Conservation (phyloP, 2,113 vertebrate species). For the Phaethon lepturus region DNA sequence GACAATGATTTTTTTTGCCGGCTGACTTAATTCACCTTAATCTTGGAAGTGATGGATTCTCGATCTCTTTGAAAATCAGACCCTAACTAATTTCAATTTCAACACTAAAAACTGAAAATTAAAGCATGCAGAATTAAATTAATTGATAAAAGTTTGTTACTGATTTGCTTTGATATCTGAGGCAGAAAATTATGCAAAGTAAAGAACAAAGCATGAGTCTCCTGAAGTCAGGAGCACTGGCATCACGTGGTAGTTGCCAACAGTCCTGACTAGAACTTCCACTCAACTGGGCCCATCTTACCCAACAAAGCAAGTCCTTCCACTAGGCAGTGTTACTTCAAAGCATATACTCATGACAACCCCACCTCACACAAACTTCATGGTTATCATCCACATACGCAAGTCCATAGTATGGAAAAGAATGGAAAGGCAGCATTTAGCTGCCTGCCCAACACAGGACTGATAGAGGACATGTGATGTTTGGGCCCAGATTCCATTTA, state of each 20-base stretch:
- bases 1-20: neutral
- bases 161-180: no score
- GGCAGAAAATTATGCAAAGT: no score
- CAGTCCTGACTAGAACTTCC: neutral
- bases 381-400: fast-evolving
- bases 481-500: neutral
- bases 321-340: neutral
- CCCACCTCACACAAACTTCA: neutral
- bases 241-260: neutral
- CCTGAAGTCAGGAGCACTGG: neutral
- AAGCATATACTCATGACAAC: neutral
- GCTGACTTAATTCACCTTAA: neutral
- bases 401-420: neutral
- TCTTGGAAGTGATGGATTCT: neutral
- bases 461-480: neutral
- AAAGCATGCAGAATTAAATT: neutral
- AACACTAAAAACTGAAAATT: neutral
- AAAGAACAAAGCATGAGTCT: neutral
- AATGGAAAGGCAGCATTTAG: neutral
- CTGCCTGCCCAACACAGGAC: neutral
- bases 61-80: neutral
- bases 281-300: neutral
- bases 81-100: neutral
- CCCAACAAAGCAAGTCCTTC: neutral
- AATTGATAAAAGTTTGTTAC: neutral